Percentiles rank a stretch among this genome's conserved stretches.
Conservation (phyloP, 2,113 vertebrate genomes). For the Crotalus horridus region DNA sequence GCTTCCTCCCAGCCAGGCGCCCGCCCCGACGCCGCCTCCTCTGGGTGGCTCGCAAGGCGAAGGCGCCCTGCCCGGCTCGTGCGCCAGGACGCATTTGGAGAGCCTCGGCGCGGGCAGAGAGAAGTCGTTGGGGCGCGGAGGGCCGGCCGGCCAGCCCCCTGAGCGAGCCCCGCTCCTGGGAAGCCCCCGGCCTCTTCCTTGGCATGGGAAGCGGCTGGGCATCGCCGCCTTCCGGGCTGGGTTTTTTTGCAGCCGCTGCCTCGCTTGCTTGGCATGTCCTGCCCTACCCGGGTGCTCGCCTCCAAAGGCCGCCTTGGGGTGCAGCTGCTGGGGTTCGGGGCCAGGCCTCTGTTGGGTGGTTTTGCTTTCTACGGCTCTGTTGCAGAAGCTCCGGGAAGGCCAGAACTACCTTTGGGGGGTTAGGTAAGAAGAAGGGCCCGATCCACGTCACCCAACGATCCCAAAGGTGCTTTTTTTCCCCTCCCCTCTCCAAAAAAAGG, state of each 20-base stretch:
- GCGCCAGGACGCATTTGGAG: not conserved
- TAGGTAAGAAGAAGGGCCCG: not conserved
- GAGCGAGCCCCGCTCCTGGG: not conserved
- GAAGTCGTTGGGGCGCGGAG: not conserved
- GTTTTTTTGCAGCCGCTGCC: not conserved
- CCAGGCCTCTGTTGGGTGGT: not conserved
- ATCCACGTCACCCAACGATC: not conserved
- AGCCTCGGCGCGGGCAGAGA: not conserved
- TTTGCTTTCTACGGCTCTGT: not conserved
- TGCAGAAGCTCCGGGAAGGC: not conserved
- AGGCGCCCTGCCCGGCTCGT: not conserved
- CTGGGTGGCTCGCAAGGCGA: not conserved
- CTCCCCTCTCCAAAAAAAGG: not conserved
- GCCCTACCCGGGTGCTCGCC: not conserved
- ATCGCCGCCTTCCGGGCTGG: not conserved
- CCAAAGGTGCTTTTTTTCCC: not conserved
- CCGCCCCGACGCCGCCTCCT: not conserved
- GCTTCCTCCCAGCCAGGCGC: not conserved
- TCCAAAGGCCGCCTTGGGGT: not conserved
- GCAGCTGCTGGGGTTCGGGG: not conserved
- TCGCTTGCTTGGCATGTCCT: not conserved
- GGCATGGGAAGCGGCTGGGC: not conserved
- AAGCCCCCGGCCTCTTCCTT: not conserved
- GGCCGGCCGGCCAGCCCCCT: accelerated
- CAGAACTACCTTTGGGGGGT: not conserved